These are phyloP conservation scores for Oscheius sp. DNA, from an alignment of 2,888 invertebrate genomes.

Conservation along the genomic window DNA sequence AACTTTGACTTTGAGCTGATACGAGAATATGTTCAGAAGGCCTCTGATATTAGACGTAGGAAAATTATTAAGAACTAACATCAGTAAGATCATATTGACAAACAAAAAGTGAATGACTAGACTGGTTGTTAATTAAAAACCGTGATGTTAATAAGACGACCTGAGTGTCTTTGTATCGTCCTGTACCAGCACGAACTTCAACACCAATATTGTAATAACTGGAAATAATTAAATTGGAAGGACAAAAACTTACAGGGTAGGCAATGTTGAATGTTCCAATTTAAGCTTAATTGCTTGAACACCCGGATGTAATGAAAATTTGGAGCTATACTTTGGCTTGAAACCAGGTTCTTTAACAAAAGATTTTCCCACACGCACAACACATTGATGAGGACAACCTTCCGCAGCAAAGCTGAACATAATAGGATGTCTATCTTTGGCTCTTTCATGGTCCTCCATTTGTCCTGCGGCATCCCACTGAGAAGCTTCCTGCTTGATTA, in stretches of 20 bases:
- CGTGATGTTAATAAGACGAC: constrained; percentile 91
- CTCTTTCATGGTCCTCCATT: constrained; percentile 87
- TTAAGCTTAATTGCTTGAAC: constrained; percentile 62
- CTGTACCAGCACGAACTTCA: constrained; percentile 83
- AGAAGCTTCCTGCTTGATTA: constrained; percentile 87
- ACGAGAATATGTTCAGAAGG: constrained; percentile 81
- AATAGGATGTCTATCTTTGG: constrained; percentile 88
- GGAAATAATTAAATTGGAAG: neutral
- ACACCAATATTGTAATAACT: constrained; percentile 77
- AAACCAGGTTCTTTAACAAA: constrained; percentile 53
- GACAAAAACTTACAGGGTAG: constrained; percentile 41
- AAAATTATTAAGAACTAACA: constrained; percentile 32
- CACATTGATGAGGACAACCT: constrained; percentile 77
- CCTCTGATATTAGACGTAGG: constrained; percentile 73
- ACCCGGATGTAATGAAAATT: constrained; percentile 60
- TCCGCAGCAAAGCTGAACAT: constrained; percentile 91
- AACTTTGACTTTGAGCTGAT: constrained; percentile 80
- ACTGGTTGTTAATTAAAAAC: constrained; percentile 91
- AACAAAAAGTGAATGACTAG: constrained; percentile 81
- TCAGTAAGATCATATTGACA: constrained; percentile 83
- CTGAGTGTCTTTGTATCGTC: constrained; percentile 85
- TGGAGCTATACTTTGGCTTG: constrained; percentile 47
- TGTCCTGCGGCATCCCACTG: constrained; percentile 73
- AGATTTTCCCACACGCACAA: constrained; percentile 48
- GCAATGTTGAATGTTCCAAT: constrained; percentile 50